Percentiles rank a stretch among this genome's conserved stretches.
These are phyloP conservation scores for Carabus problematicus DNA, from an alignment of 2,888 invertebrate genomes.

Conservation along the genomic window DNA sequence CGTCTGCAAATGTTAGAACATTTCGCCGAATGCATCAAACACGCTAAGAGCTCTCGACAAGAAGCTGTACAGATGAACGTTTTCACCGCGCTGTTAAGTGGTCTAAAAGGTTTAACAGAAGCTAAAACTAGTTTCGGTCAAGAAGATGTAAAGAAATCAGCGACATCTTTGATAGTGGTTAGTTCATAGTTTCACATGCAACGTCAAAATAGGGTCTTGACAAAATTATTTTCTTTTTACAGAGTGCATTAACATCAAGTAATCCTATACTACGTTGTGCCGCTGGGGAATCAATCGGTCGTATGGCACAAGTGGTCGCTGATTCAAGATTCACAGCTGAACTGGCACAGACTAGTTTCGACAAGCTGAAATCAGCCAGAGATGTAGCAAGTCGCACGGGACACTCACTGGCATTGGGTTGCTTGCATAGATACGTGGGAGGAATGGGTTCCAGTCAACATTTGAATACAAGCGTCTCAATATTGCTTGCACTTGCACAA, in stretches of 20 bases:
- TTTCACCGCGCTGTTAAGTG: conserved; percentile 90
- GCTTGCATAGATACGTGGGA: conserved; percentile 93
- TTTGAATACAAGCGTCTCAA: conserved; percentile 92
- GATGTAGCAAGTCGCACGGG: conserved; percentile 88
- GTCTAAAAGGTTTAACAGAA: conserved; percentile 87
- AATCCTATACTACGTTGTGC: conserved; percentile 88
- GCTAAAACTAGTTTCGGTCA: conserved; percentile 85
- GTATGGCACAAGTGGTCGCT: conserved; percentile 88
- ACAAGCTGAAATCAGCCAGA: conserved; percentile 82
- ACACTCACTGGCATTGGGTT: conserved; percentile 93
- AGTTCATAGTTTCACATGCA: conserved; percentile 44
- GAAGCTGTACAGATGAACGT: conserved; percentile 97
- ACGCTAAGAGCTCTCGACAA: conserved; percentile 90
- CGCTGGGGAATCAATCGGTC: conserved; percentile 92
- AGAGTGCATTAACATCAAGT: conserved; percentile 75
- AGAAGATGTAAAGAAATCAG: conserved; percentile 87
- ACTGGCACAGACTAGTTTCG: conserved; percentile 88
- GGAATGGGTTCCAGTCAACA: conserved; percentile 96
- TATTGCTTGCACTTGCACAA: conserved; percentile 91
- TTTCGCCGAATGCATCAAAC: conserved; percentile 92
- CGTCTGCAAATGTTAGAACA: conserved; percentile 97
- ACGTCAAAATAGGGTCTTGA: not conserved
- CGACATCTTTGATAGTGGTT: conserved; percentile 81
- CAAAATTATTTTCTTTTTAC: conserved; percentile 40
- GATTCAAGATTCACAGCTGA: conserved; percentile 89